phyloP scores from a whole-genome alignment of 2,113 vertebrate genomes.

The Ctenodactylus gundi region DNA sequence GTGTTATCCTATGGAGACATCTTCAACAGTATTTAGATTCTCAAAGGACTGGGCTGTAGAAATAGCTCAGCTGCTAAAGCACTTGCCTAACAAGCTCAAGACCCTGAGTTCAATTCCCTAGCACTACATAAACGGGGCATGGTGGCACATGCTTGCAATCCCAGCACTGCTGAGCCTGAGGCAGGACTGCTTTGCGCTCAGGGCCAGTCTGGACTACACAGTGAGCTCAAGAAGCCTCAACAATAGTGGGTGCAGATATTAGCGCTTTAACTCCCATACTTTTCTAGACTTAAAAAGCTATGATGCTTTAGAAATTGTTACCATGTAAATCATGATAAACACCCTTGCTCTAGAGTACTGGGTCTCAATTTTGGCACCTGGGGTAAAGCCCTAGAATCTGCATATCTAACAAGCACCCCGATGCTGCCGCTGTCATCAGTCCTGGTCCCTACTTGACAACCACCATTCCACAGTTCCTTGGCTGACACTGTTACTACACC shows the following conservation, averaged over 20 bases:
- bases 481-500: background rate
- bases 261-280: background rate
- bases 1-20: background rate
- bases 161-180: no score
- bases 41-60: background rate
- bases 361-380: no score
- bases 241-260: background rate
- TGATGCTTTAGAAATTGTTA: slow-evolving; percentile 22
- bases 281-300: slow-evolving; percentile 11
- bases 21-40: background rate
- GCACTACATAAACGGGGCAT: no score
- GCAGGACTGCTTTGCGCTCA: no score
- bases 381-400: background rate
- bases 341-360: background rate
- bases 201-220: no score
- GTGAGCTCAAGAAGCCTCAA: no score
- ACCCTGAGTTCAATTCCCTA: no score
- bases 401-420: background rate
- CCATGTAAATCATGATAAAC: background rate
- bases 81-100: no score
- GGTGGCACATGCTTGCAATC: no score
- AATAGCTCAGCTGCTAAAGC: no score
- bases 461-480: background rate
- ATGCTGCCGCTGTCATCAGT: background rate
- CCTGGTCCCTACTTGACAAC: background rate